These are phyloP conservation scores for Nomia melanderi DNA, from an alignment of 1,140 invertebrate genomes.

Conservation along the genomic window DNA sequence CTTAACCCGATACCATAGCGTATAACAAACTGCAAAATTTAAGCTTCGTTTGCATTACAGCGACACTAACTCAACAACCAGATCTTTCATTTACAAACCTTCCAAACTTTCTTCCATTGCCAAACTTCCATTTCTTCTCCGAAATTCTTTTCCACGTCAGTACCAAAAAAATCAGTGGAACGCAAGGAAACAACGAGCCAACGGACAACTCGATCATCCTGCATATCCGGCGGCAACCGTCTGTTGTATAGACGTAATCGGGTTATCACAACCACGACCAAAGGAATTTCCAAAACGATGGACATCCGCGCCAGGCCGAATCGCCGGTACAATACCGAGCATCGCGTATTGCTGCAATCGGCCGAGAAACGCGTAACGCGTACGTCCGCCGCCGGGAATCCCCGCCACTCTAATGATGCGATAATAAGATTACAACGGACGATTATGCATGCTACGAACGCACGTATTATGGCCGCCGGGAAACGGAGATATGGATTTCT, in stretches of 20 bases:
- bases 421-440: constrained; percentile 17
- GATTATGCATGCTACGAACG: not conserved
- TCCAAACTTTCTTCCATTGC: no score
- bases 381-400: not conserved
- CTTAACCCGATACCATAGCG: no score
- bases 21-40: no score
- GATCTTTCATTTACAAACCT: no score
- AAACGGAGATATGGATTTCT: not conserved
- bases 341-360: not conserved
- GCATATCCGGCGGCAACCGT: not conserved
- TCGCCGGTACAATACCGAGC: constrained; percentile 3
- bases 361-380: not conserved
- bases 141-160: no score
- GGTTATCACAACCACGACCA: constrained; percentile 4
- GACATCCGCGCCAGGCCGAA: constrained; percentile 1
- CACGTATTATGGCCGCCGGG: not conserved
- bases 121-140: no score
- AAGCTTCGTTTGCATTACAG: no score
- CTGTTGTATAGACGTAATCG: constrained; percentile 7
- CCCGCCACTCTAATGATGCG: constrained; percentile 18
- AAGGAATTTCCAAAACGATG: constrained; percentile 38
- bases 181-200: constrained; percentile 13
- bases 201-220: not conserved
- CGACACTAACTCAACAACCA: no score
- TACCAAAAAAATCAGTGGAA: no score